Base-by-base conservation (phyloP, 2,113 vertebrate species). In the Cyphotilapia sp. region DNA sequence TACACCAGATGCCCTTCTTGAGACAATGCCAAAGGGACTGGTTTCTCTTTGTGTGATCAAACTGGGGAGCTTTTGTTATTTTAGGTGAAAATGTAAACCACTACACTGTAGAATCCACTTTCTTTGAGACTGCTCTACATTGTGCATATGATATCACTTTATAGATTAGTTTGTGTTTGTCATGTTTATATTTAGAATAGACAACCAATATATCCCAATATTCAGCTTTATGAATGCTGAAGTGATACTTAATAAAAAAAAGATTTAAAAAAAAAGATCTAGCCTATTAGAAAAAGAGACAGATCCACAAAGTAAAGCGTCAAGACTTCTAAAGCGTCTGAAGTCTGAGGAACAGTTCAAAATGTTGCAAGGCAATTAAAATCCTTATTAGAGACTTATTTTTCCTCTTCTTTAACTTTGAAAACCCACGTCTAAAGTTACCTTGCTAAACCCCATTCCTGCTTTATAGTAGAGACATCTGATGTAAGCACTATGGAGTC, bases 221-320 rank as follows among this genome's bases (percentile, higher is more conserved):
- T 42, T 42, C 35, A 24, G 13, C 66, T 24, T 42, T 40, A 42
- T 24, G 35, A 42, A 71, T 40, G 11, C 33, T 40, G 19, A 38
- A 40, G 19, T 69, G 33, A 69, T 69, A 69, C 61, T 69, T 38
- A 38, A 22, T 66, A 4, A 19, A 35, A 7, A 35, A 35, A 33
- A 63, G 5, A 35, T 63, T 2, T 0, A 0, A 8, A 38, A n/a
- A 19, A 69, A 24, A 4, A 66, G 17, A 74, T 45, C 69, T 10
- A 71, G 12, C 12, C n/a, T 24, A 71, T 71, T 27, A 24, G 22
- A n/a, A 74, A 74, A 74, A 71, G 8, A 74, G n/a, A 71, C n/a
- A 24, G 38, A 45, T 45, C n/a, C 35, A 74, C 22, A 16, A 40
- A 27, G 22, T 71, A 42, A 71, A 71, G 63, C 0, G 4, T 71